Evolutionary conservation across 1,140 invertebrate species (phyloP), one percentile per base, ranked within the genome.

Genomic region (Ephestia elutella): DNA sequence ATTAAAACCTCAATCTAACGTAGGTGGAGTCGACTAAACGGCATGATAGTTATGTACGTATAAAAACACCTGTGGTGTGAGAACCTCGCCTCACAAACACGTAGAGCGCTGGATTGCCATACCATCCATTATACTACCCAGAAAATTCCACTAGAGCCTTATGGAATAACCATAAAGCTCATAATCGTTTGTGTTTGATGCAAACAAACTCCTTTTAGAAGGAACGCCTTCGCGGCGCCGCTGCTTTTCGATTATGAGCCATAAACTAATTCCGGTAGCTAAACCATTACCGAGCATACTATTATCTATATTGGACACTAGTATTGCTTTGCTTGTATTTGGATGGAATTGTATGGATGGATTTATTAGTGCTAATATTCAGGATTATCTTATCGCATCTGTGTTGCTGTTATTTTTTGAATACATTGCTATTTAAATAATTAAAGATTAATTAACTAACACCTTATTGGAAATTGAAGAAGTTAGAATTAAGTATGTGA

Each of bases 261-360:
- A 85, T 87, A 83, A 83, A 86, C 69, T 68, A 86, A 87, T 85
- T 85, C 84, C 84, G 79, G 84, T 85, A 87, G 84, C 84, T 57
- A 58, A 62, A 65, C 73, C 70, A 78, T 80, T 82, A 80, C 30
- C 73, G 63, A 65, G 75, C 58, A 53, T 72, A 73, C 69, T 70
- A 75, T 78, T 82, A 82, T 79, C 73, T 67, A 62, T 76, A 68
- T 75, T 78, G 70, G 73, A 74, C 54, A 56, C 49, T 65, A 32
- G 59, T 65, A 49, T 74, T 65, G 54, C 56, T 68, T 21, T 11
- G 32, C 49, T 60, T 65, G 54, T 32, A 18, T 32, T 15, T 54
- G 17, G 49, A 50, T 32, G 30, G 11, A 8, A 8, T 5, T 32
- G 30, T 11, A 5, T 32, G 7, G 30, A 5, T 28, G 3, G 8